phyloP scores from a whole-genome alignment of 1,140 invertebrate genomes.

The Drosophila auraria region DNA sequence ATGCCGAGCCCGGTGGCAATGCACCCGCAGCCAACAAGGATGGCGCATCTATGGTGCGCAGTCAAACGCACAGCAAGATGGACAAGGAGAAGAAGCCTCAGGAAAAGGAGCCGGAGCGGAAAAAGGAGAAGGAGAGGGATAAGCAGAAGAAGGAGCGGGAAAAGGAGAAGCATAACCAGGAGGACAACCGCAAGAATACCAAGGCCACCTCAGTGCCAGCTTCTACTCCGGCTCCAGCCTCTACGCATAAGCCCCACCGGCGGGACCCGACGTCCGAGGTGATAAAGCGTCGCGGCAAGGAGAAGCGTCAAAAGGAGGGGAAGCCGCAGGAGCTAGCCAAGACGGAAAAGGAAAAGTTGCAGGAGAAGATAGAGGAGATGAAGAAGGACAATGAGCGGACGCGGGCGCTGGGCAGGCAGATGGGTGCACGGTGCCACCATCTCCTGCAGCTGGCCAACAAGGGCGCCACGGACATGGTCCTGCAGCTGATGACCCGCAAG shows the following conservation, averaged over 20 bases:
- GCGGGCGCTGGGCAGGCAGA: neutral
- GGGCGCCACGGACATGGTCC: conserved; percentile 8
- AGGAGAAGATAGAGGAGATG: neutral
- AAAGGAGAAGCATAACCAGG: neutral
- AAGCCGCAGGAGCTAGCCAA: neutral
- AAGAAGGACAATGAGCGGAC: neutral
- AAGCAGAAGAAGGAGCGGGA: neutral
- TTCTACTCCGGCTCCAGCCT: too few relatives aligned
- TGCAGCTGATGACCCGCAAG: conserved; percentile 1
- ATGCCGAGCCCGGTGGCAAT: neutral
- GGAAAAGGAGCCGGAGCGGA: neutral
- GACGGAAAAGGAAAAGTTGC: neutral
- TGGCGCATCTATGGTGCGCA: neutral
- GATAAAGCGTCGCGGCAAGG: neutral
- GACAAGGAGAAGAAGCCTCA: neutral
- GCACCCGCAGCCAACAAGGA: neutral
- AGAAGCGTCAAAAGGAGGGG: neutral
- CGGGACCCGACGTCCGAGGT: too few relatives aligned
- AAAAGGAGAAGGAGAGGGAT: neutral
- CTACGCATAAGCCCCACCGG: too few relatives aligned
- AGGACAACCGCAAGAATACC: neutral
- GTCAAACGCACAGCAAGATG: neutral
- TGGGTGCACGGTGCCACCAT: neutral
- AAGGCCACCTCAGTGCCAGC: neutral
- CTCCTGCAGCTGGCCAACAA: too few relatives aligned